Percentiles rank a stretch among this genome's conserved stretches.
Conservation (phyloP, 2,888 invertebrate genomes). For the Acronicta leporina region DNA sequence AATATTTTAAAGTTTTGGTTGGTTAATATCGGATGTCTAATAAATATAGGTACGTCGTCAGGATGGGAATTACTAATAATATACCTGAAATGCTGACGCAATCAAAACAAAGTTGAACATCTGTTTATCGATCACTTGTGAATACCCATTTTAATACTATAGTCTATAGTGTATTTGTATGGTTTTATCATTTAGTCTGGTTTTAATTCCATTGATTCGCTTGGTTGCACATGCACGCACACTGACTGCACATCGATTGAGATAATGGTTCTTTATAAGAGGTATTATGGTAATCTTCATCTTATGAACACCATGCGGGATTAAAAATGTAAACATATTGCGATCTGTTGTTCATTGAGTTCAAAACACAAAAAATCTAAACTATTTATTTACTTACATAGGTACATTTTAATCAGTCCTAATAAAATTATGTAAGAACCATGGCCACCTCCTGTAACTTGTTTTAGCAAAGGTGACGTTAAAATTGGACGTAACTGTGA, state of each 20-base stretch:
- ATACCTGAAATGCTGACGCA: neutral
- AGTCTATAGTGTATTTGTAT: constrained; percentile 1
- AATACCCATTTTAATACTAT: constrained; percentile 10
- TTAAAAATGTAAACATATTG: neutral
- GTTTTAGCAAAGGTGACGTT: no score
- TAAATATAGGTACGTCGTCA: constrained; percentile 8
- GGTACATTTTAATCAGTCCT: neutral
- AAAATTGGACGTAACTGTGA: no score
- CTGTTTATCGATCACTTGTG: constrained; percentile 11
- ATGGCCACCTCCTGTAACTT: no score
- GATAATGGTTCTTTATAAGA: constrained; percentile 2
- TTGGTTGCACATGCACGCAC: neutral
- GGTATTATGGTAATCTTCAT: constrained; percentile 5
- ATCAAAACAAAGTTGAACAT: neutral
- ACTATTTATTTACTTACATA: neutral
- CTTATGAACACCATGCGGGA: neutral
- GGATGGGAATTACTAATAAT: constrained; percentile 4
- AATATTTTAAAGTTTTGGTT: constrained; percentile 2
- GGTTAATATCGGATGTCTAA: constrained; percentile 10
- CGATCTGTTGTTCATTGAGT: neutral
- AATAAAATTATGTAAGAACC: no score
- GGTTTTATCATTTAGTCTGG: constrained; percentile 1
- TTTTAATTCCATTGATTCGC: neutral
- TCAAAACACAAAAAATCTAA: neutral
- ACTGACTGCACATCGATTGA: neutral